Evolutionary conservation across 2,888 invertebrate genomes (phyloP), one percentile per base, ranked within the genome.

Genomic region (Elegia similella): DNA sequence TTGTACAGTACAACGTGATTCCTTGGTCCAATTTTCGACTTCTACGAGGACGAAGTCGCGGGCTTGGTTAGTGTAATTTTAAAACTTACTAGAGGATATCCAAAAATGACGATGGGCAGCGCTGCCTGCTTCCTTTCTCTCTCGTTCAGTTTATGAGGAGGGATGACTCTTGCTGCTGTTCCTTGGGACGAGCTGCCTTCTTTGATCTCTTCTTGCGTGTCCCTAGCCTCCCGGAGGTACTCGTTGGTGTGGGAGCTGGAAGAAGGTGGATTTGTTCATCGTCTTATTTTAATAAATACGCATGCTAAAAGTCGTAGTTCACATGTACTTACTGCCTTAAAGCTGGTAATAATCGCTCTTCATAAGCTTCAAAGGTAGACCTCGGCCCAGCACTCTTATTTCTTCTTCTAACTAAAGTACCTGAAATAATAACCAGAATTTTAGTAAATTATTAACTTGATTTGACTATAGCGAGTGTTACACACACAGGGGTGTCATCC

Each of bases 31-130:
- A n/a, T n/a, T n/a, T n/a, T n/a, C n/a, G n/a, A n/a, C n/a, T n/a
- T n/a, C n/a, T n/a, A n/a, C n/a, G n/a, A n/a, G n/a, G n/a, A n/a
- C n/a, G n/a, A n/a, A n/a, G n/a, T n/a, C n/a, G n/a, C n/a, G n/a
- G n/a, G n/a, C n/a, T n/a, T n/a, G n/a, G n/a, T n/a, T n/a, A n/a
- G n/a, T n/a, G n/a, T n/a, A n/a, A n/a, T n/a, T n/a, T 23, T 23
- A 23, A 23, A 23, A 67, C 80, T 88, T 82, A 97, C 98, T 88
- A 98, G 84, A 55, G 96, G 95, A 82, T 95, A 95, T 59, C 98
- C 98, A 85, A 98, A 98, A 44, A 98, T 96, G 56, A 98, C 93
- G 72, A 98, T 97, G 0, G 98, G 97, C 59, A 97, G 82, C 0
- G 97, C 96, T 0, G 98, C 98, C 81, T 98, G 95, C 72, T 97